These are phyloP conservation scores for Siniperca chuatsi DNA, from an alignment of 2,113 vertebrate species.

Conservation along the genomic window DNA sequence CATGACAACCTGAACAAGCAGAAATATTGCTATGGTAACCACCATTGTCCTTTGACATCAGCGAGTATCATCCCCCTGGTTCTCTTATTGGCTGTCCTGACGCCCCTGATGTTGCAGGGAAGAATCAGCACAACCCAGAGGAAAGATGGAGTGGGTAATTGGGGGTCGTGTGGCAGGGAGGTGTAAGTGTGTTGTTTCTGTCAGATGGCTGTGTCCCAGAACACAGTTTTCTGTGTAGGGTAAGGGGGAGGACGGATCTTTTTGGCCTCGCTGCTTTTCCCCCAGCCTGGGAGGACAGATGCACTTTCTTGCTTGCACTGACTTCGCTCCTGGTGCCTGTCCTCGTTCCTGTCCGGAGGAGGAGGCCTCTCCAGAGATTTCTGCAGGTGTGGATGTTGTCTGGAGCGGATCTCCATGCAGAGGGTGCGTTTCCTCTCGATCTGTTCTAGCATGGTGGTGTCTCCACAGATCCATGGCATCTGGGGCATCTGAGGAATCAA, in stretches of 20 bases:
- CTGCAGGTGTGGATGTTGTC: conserved; percentile 91
- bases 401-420: conserved; percentile 95
- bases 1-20: conserved; percentile 85
- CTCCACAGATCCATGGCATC: conserved; percentile 97
- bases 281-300: conserved; percentile 90
- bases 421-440: conserved; percentile 97
- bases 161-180: conserved; percentile 63
- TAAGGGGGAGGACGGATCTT: conserved; percentile 95
- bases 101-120: conserved; percentile 50
- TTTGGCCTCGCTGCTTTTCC: conserved; percentile 90
- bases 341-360: conserved; percentile 66
- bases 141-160: conserved; percentile 58
- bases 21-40: conserved; percentile 87
- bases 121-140: conserved; percentile 48
- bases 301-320: conserved; percentile 93
- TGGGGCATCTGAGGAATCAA: conserved; percentile 87
- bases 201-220: conserved; percentile 99
- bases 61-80: conserved; percentile 56
- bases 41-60: conserved; percentile 81
- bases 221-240: conserved; percentile 93
- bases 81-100: conserved; percentile 62
- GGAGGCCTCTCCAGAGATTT: conserved; percentile 75
- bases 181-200: conserved; percentile 57
- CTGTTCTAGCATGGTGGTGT: conserved; percentile 97
- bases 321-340: conserved; percentile 67